phyloP scores from a whole-genome alignment of 2,113 vertebrate genomes.

The Petaurus breviceps region DNA sequence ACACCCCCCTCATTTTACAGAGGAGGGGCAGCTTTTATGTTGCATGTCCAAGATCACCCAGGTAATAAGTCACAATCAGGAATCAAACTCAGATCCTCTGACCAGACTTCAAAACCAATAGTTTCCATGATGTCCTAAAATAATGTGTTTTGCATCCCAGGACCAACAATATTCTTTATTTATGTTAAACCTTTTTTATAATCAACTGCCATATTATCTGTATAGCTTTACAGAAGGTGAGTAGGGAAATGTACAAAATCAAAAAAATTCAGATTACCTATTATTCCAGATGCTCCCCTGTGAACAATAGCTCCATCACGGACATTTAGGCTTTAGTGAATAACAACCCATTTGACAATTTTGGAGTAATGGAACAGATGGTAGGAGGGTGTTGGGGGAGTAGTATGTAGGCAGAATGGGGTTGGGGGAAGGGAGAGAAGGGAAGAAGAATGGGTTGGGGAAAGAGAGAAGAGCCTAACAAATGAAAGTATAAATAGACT shows the following conservation, averaged over 20 bases:
- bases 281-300: not conserved
- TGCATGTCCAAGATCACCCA: not conserved
- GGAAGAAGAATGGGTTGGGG: not conserved
- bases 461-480: not conserved
- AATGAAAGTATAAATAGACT: not conserved
- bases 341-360: not conserved
- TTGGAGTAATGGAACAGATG: not conserved
- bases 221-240: not conserved
- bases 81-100: not conserved
- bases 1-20: not conserved
- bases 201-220: not conserved
- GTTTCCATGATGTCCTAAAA: not conserved
- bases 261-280: not conserved
- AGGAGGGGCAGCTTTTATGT: not conserved
- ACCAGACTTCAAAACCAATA: not conserved
- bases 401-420: not conserved
- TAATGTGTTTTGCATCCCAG: not conserved
- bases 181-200: not conserved
- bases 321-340: constrained; percentile 1
- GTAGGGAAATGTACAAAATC: not conserved
- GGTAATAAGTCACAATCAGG: not conserved
- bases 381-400: not conserved
- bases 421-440: not conserved
- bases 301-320: not conserved
- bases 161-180: not conserved